Percentiles rank a stretch among this genome's conserved stretches.
Evolutionary conservation across 1,140 invertebrate genomes (phyloP).

Genomic region (Rhopalosiphum maidis): DNA sequence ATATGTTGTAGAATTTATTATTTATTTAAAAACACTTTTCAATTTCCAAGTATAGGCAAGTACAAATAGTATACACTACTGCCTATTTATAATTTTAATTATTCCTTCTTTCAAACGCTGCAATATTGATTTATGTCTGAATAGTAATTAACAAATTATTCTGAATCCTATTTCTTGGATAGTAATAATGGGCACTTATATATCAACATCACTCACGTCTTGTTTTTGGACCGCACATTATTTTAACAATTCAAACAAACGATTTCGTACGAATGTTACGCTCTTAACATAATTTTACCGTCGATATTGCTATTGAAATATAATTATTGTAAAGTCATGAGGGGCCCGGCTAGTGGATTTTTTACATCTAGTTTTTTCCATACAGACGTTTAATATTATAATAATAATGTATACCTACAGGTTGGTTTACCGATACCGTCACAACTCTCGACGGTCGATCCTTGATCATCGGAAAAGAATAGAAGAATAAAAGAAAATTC

Average conservation of each 20-base stretch:
- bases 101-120: background rate
- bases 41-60: background rate
- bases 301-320: constrained; percentile 25
- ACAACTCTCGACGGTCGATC: background rate
- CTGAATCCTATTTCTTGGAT: background rate
- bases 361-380: background rate
- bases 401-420: background rate
- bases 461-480: constrained; percentile 29
- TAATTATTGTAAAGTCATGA: constrained; percentile 22
- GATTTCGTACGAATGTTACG: constrained; percentile 44
- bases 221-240: background rate
- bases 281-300: constrained; percentile 4
- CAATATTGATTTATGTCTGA: background rate
- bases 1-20: background rate
- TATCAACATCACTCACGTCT: background rate
- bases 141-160: background rate
- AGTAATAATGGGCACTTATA: background rate
- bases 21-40: background rate
- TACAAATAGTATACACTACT: background rate
- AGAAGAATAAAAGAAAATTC: constrained; percentile 55
- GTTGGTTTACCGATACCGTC: background rate
- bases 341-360: background rate
- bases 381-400: background rate
- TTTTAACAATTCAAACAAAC: constrained; percentile 10
- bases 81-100: background rate